Evolutionary conservation across 2,797 vertebrate genomes (phyloP).

Genomic region (Nyctalus aviator): DNA sequence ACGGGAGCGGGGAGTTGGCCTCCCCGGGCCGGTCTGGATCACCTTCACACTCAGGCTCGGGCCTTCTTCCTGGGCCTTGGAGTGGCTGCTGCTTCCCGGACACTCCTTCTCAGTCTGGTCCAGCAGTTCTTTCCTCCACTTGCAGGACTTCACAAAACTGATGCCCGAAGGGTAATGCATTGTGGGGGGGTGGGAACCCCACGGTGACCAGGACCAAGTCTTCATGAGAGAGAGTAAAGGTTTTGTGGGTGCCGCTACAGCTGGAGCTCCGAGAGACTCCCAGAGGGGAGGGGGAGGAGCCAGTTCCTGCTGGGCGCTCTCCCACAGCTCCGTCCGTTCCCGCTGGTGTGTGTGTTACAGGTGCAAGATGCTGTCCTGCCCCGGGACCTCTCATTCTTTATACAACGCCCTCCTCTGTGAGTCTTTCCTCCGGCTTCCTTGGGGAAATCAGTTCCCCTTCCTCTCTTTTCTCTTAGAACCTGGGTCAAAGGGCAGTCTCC

Average conservation of each 20-base stretch:
- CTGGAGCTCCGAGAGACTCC: background rate
- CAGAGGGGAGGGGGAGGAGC: background rate
- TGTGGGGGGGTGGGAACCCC: background rate
- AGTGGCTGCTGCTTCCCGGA: background rate
- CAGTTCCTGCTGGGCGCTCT: background rate
- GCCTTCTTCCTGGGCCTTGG: background rate
- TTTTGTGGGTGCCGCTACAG: fast-evolving
- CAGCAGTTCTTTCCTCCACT: background rate
- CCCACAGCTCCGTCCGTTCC: fast-evolving
- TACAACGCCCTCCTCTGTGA: fast-evolving
- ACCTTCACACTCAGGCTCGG: background rate
- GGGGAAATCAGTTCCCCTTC: background rate
- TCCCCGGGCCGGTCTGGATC: background rate
- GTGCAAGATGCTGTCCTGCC: background rate
- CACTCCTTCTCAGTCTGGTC: background rate
- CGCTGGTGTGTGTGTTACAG: background rate
- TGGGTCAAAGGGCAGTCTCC: background rate
- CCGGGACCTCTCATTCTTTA: background rate
- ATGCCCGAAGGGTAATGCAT: background rate
- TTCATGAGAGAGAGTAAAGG: background rate
- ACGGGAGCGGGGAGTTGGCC: background rate
- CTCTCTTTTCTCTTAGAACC: background rate
- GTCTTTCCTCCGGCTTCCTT: background rate
- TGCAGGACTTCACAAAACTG: background rate
- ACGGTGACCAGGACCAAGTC: fast-evolving